Percentiles rank a stretch among this genome's conserved stretches.
Evolutionary conservation across 1,140 invertebrate species (phyloP).

Genomic region (Heliconius hermathena): DNA sequence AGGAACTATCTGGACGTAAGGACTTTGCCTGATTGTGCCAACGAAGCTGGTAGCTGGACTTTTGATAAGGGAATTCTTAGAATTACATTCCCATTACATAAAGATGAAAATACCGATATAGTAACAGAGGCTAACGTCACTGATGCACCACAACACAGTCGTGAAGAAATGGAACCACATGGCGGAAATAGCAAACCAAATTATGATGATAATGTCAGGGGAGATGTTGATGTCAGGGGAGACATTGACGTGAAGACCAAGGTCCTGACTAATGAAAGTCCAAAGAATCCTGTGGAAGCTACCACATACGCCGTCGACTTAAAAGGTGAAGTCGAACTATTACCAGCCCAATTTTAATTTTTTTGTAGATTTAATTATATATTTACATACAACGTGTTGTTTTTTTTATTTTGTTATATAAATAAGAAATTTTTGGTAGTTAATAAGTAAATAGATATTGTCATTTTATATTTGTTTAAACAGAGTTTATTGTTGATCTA

Average conservation of each 20-base stretch:
- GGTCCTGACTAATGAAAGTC: not conserved
- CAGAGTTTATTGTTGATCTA: too few species aligned
- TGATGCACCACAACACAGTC: conserved; percentile 19
- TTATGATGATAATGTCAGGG: not conserved
- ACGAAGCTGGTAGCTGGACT: conserved; percentile 27
- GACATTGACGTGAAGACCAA: not conserved
- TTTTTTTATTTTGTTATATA: not conserved
- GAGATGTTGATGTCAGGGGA: not conserved
- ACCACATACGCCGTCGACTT: conserved; percentile 7
- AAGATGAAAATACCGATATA: not conserved
- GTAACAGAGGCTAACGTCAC: not conserved
- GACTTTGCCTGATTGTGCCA: conserved; percentile 17
- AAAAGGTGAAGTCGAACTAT: conserved; percentile 2
- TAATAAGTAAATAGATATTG: not conserved
- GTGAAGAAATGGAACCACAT: conserved; percentile 5
- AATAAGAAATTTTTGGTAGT: not conserved
- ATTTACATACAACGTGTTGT: not conserved
- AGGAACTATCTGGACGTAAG: conserved; percentile 31
- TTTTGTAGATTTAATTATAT: not conserved
- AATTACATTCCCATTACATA: conserved; percentile 21
- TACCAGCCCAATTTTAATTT: conserved; percentile 1
- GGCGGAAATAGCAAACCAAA: not conserved
- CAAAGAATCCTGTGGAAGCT: not conserved
- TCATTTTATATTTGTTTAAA: too few species aligned
- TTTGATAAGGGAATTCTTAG: conserved; percentile 23